Conservation (phyloP, 2,888 invertebrate genomes). For the Leucozona laternaria region DNA sequence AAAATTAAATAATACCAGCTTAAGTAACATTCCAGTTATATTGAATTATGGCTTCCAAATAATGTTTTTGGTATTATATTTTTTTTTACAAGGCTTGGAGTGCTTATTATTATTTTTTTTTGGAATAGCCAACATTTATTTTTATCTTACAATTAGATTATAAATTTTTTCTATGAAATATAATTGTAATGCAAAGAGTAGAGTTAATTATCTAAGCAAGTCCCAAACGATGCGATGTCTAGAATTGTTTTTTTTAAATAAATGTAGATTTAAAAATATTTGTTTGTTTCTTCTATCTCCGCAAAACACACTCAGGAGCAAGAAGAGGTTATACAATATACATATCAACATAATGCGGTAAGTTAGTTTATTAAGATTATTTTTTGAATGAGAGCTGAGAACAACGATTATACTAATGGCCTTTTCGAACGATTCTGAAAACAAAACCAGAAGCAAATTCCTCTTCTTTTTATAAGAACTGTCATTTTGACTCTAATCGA, state of each 20-base stretch:
- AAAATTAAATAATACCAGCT: slow-evolving; percentile 24
- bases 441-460: no score
- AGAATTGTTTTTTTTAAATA: slow-evolving; percentile 54
- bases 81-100: neutral
- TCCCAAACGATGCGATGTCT: slow-evolving; percentile 38
- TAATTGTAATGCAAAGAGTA: neutral
- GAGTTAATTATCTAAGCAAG: slow-evolving; percentile 15
- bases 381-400: no score
- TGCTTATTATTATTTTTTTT: neutral
- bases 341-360: no score
- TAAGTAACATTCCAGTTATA: slow-evolving; percentile 55
- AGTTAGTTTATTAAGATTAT: no score
- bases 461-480: no score
- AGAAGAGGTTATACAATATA: no score
- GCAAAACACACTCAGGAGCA: no score
- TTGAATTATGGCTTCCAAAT: slow-evolving; percentile 48
- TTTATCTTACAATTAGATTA: slow-evolving; percentile 3
- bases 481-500: no score
- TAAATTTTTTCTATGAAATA: slow-evolving; percentile 31
- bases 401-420: no score
- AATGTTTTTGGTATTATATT: slow-evolving; percentile 21
- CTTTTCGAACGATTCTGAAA: no score
- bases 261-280: slow-evolving; percentile 34
- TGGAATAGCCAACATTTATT: neutral
- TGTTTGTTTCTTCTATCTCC: neutral